Percentiles rank a stretch among this genome's conserved stretches.
phyloP scores from a whole-genome alignment of 2,113 vertebrate genomes.

The Oreochromis niloticus region DNA sequence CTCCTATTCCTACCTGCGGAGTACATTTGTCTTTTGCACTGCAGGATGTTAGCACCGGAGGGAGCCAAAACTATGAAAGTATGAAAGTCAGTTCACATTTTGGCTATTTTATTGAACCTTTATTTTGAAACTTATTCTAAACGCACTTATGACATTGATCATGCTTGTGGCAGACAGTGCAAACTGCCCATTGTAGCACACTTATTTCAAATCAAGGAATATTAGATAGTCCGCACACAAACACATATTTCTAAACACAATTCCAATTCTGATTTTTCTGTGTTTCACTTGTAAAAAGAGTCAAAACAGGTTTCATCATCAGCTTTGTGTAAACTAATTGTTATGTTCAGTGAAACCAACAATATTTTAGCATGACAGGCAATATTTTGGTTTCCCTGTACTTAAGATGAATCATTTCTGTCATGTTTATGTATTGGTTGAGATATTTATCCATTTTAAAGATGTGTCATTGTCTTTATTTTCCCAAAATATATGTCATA shows the following conservation, averaged over 20 bases:
- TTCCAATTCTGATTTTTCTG: neutral
- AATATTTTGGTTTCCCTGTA: neutral
- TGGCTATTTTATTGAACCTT: neutral
- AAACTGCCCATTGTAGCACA: neutral
- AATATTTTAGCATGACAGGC: neutral
- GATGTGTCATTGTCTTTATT: conserved; percentile 13
- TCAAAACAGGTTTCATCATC: neutral
- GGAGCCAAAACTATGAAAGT: neutral
- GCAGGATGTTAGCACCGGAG: conserved; percentile 25
- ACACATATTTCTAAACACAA: neutral
- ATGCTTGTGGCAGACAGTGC: neutral
- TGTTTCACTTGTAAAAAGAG: neutral
- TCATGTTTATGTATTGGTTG: conserved; percentile 14
- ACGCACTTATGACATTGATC: neutral
- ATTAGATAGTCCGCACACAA: neutral
- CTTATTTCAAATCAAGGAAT: neutral
- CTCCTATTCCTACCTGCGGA: neutral
- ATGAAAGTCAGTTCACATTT: neutral
- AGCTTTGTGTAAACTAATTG: neutral
- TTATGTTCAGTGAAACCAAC: neutral
- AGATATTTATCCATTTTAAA: conserved; percentile 55
- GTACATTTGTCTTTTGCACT: neutral
- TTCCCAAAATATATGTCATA: conserved; percentile 36
- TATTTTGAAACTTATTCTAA: neutral
- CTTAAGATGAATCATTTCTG: neutral